Percentiles rank a stretch among this genome's conserved stretches.
Conservation (phyloP, 1,140 invertebrate species). For the Drosophila ercepeae region DNA sequence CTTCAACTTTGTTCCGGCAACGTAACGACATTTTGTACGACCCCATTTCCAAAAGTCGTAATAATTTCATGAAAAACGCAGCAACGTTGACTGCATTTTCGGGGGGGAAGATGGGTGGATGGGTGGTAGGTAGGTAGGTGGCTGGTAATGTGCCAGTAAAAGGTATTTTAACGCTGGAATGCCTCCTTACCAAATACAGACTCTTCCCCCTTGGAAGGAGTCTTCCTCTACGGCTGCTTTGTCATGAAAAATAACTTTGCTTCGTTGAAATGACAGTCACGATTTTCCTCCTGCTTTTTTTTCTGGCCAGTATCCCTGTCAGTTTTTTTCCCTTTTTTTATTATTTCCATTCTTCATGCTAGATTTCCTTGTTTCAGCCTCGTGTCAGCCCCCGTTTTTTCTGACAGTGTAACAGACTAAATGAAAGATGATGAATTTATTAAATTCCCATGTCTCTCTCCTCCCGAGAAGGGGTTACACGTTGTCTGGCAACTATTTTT, state of each 20-base stretch:
- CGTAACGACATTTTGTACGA: slow-evolving; percentile 78
- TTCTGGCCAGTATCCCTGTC: slow-evolving; percentile 14
- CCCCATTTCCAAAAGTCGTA: slow-evolving; percentile 75
- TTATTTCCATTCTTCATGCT: slow-evolving; percentile 41
- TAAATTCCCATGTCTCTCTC: slow-evolving; percentile 51
- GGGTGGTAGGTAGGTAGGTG: background rate
- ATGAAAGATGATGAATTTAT: slow-evolving; percentile 81
- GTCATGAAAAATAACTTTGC: slow-evolving; percentile 81
- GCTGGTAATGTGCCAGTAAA: slow-evolving; percentile 78
- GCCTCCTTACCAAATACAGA: slow-evolving; percentile 20
- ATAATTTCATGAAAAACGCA: slow-evolving; percentile 81
- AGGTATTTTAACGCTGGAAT: slow-evolving; percentile 79
- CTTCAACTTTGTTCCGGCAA: slow-evolving; percentile 42
- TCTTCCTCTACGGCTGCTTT: slow-evolving; percentile 65
- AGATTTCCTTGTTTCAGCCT: slow-evolving; percentile 11
- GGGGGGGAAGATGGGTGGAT: background rate
- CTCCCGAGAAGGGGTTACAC: background rate
- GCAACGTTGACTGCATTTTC: slow-evolving; percentile 59
- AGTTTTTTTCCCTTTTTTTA: slow-evolving; percentile 11
- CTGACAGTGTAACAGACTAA: slow-evolving; percentile 61
- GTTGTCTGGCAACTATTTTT: slow-evolving; percentile 1
- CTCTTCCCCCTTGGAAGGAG: slow-evolving; percentile 14
- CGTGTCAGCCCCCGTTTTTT: background rate
- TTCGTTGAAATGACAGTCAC: slow-evolving; percentile 81
- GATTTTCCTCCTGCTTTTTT: slow-evolving; percentile 53